Evolutionary conservation across 1,140 invertebrate genomes (phyloP).

Genomic region (Aphis craccivora): DNA sequence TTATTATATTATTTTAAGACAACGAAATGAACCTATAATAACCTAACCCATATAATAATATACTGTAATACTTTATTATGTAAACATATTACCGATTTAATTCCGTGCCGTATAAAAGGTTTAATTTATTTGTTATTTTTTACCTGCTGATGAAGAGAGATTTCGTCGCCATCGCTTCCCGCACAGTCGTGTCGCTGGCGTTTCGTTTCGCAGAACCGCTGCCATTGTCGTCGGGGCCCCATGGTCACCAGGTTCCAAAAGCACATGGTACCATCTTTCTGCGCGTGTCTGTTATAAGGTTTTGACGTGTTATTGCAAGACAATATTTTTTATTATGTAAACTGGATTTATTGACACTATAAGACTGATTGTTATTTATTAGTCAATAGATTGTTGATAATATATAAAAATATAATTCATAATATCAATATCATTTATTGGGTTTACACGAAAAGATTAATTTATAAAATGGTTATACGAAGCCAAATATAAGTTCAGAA

Average conservation of each 20-base stretch:
- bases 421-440: background rate
- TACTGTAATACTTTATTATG: background rate
- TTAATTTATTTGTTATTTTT: background rate
- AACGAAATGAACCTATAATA: background rate
- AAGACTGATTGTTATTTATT: background rate
- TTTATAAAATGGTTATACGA: background rate
- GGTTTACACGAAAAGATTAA: background rate
- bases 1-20: background rate
- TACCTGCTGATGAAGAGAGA: slow-evolving; percentile 45
- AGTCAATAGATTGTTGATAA: background rate
- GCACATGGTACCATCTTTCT: slow-evolving; percentile 54
- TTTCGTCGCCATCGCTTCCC: slow-evolving; percentile 4
- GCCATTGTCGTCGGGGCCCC: slow-evolving; percentile 46
- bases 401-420: background rate
- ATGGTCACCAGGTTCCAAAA: slow-evolving; percentile 55
- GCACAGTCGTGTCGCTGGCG: background rate
- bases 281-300: slow-evolving; percentile 34
- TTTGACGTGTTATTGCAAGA: slow-evolving; percentile 26
- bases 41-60: background rate
- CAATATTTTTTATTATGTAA: background rate
- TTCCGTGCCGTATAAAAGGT: background rate
- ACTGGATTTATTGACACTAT: background rate
- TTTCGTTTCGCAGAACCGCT: slow-evolving; percentile 9
- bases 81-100: background rate
- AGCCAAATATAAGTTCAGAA: background rate